Evolutionary conservation across 2,113 vertebrate genomes (phyloP).

Genomic region (Misgurnus mizolepis): DNA sequence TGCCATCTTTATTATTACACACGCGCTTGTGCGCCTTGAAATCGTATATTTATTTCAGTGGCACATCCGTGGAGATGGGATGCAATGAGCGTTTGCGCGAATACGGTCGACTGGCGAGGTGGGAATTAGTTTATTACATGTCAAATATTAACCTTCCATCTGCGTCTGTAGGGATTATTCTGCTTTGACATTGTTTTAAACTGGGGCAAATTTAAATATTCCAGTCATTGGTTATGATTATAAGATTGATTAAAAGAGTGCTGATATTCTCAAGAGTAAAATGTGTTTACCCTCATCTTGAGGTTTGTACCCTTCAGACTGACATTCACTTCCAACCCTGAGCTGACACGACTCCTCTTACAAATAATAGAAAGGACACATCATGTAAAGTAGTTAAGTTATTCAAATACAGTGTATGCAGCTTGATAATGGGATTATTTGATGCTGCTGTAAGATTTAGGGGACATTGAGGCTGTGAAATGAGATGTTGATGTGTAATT

Average conservation of each 20-base stretch:
- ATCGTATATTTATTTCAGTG: background rate
- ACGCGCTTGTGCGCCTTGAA: background rate
- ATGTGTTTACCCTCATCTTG: conserved; percentile 10
- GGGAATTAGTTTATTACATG: background rate
- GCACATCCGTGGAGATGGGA: background rate
- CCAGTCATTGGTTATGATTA: background rate
- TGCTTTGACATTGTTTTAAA: background rate
- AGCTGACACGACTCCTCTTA: background rate
- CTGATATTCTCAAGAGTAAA: conserved; percentile 7
- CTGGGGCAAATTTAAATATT: background rate
- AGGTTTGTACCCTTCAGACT: background rate
- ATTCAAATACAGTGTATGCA: too few species aligned
- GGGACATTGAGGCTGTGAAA: background rate
- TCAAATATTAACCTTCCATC: background rate
- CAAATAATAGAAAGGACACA: background rate
- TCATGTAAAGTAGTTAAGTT: background rate
- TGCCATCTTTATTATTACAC: conserved; percentile 34
- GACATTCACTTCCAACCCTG: background rate
- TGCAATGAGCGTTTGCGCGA: background rate
- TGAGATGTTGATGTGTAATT: background rate
- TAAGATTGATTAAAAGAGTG: background rate
- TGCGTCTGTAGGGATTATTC: background rate
- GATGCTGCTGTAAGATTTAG: background rate
- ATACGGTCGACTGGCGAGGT: too few species aligned
- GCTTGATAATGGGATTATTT: background rate